These are phyloP conservation scores for Cyanoderma ruficeps DNA, from an alignment of 2,113 vertebrate species.

Conservation along the genomic window DNA sequence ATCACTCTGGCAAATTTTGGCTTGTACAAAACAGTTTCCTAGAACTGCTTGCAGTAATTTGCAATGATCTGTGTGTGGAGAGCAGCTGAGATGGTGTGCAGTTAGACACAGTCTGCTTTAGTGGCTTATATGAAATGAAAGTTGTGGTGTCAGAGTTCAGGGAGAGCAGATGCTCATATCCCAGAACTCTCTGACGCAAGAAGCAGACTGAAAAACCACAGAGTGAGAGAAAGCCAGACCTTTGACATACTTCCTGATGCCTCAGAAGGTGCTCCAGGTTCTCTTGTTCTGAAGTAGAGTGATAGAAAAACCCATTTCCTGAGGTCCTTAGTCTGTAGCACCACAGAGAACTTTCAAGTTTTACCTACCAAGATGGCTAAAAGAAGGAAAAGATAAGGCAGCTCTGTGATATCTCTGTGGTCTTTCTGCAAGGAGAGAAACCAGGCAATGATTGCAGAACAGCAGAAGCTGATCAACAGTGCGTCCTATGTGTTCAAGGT, in stretches of 20 bases:
- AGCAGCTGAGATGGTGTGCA: background rate
- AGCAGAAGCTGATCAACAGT: background rate
- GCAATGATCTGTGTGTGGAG: background rate
- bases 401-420: background rate
- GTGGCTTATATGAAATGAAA: background rate
- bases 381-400: background rate
- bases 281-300: background rate
- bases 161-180: background rate
- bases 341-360: background rate
- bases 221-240: background rate
- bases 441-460: background rate
- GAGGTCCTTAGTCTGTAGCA: background rate
- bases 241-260: background rate
- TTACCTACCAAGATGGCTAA: background rate
- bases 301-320: background rate
- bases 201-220: background rate
- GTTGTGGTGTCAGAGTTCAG: background rate
- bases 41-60: background rate
- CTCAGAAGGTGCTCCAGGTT: background rate
- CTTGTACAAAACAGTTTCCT: background rate
- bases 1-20: background rate
- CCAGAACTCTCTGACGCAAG: background rate
- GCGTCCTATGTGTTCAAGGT: background rate
- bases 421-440: background rate
- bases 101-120: background rate